These are phyloP conservation scores for Podarcis siculus DNA, from an alignment of 2,797 vertebrate species.

Conservation along the genomic window DNA sequence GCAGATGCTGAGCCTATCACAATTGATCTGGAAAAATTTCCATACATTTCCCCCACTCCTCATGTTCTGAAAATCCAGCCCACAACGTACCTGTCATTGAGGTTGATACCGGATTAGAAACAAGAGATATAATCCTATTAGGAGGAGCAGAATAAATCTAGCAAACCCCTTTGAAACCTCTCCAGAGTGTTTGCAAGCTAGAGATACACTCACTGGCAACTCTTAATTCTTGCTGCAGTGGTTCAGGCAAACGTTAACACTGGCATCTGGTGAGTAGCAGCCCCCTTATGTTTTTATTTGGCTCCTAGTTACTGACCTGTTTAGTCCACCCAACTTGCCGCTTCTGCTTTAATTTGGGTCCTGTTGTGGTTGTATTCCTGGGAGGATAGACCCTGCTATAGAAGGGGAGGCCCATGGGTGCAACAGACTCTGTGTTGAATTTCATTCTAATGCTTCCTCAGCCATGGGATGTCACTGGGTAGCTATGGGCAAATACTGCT, in stretches of 20 bases:
- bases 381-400: neutral
- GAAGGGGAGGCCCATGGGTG: neutral
- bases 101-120: conserved; percentile 71
- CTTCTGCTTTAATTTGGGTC: neutral
- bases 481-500: neutral
- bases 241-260: neutral
- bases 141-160: conserved; percentile 62
- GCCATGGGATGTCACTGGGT: neutral
- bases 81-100: neutral
- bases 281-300: neutral
- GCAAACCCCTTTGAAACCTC: conserved; percentile 8
- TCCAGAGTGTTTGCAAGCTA: neutral
- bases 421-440: neutral
- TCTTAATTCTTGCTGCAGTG: rapidly evolving
- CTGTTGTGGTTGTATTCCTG: neutral
- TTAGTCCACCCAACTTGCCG: neutral
- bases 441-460: neutral
- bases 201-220: rapidly evolving
- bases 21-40: rapidly evolving
- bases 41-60: neutral
- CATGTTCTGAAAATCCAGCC: neutral
- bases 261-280: conserved; percentile 53
- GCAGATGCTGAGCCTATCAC: neutral
- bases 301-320: neutral
- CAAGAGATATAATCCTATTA: conserved; percentile 81